Percentiles rank a stretch among this genome's conserved stretches.
phyloP scores from a whole-genome alignment of 2,888 invertebrate genomes.

The Amphipoea oculea region DNA sequence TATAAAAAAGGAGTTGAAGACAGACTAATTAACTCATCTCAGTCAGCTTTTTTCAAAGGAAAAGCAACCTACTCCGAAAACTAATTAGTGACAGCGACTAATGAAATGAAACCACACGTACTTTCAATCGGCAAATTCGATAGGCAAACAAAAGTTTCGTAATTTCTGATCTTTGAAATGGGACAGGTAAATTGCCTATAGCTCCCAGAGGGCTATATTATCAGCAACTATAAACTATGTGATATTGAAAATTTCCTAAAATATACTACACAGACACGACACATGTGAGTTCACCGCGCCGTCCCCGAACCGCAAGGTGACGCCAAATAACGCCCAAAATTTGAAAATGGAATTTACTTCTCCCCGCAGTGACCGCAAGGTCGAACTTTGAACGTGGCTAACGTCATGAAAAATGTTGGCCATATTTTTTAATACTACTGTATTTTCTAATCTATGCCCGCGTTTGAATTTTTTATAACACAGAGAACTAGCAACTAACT shows the following conservation, averaged over 20 bases:
- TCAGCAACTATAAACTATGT: conserved; percentile 37
- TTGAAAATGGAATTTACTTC: conserved; percentile 66
- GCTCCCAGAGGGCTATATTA: conserved; percentile 16
- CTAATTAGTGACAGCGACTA: conserved; percentile 19
- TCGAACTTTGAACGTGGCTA: conserved; percentile 36
- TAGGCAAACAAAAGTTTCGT: conserved; percentile 22
- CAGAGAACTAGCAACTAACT: not conserved
- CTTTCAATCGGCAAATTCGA: conserved; percentile 25
- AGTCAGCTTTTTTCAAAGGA: conserved; percentile 14
- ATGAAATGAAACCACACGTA: conserved; percentile 25
- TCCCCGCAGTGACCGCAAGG: conserved; percentile 38
- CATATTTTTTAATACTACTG: conserved; percentile 10
- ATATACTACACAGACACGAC: conserved; percentile 24
- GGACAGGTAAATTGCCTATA: conserved; percentile 28
- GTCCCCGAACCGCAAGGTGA: conserved; percentile 60
- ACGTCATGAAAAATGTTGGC: conserved; percentile 39
- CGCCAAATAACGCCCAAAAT: conserved; percentile 63
- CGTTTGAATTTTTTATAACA: not conserved
- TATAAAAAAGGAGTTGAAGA: not conserved
- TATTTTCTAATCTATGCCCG: conserved; percentile 17
- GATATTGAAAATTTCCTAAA: conserved; percentile 41
- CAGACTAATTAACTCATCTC: not conserved
- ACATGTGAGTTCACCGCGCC: conserved; percentile 36
- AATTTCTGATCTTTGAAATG: conserved; percentile 24
- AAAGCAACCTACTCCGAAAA: conserved; percentile 14